Base-by-base conservation (phyloP, 2,797 vertebrate genomes). In the Syngnathus acus region DNA sequence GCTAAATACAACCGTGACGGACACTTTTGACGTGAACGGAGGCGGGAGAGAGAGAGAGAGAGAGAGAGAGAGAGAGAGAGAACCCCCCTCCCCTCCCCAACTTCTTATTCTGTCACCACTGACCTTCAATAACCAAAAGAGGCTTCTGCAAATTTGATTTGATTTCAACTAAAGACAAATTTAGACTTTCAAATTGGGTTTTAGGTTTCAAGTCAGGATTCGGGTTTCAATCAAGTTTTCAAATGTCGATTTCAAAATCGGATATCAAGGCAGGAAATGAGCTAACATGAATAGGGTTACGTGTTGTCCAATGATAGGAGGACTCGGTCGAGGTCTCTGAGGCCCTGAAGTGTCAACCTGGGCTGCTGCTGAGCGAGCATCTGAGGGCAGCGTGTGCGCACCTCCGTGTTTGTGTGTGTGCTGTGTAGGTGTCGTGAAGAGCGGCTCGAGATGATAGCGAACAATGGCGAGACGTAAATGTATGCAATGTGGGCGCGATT, bases 101-200 rank as follows among this genome's bases (percentile, higher is more conserved):
- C 68, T 69, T 14, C 79, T 81, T 78, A 80, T 80, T 89, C 84
- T 86, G 90, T 88, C 81, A 83, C 82, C 78, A 68, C 75, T 88
- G 89, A 90, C 89, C 88, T 74, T 84, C 1, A 48, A 48, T 11
- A 87, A 89, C 86, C 80, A 82, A 48, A 17, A 16, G 4, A 19
- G 48, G 17, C 17, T 50, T 19, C n/a, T n/a, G 2, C 9, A n/a
- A 8, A 1, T 17, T 17, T 9, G 19, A n/a, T 6, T 51, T 51
- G 32, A 32, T 32, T 32, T 32, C 32, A 32, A 32, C 32, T 32
- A 4, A 32, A 32, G 32, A 32, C n/a, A 1, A 21, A 51, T n/a
- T 51, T 21, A 51, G 16, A 3, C 3, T 51, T n/a, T 21, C 6
- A 51, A 51, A 51, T 3, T 9, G 14, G 48, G 7, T 51, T 3